Evolutionary conservation across 2,113 vertebrate genomes (phyloP).

Genomic region (Chlorocebus sabaeus): DNA sequence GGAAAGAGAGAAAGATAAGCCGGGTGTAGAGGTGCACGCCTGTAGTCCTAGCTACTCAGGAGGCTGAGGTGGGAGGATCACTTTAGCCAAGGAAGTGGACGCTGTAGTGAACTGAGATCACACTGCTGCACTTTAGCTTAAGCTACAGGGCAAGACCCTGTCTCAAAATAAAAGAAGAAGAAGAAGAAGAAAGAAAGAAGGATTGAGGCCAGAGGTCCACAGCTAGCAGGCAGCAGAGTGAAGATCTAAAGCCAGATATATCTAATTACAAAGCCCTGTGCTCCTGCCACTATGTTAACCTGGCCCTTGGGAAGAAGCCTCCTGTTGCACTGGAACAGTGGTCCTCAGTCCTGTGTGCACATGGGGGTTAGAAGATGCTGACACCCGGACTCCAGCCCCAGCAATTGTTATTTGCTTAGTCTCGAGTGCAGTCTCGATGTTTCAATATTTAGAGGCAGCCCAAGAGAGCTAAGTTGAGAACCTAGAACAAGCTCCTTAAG

Average conservation of each 20-base stretch:
- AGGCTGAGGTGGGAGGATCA: no score
- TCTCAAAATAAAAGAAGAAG: no score
- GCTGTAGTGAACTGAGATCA: no score
- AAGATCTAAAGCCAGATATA: neutral
- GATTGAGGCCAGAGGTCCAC: neutral
- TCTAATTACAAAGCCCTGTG: neutral
- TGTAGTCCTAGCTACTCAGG: no score
- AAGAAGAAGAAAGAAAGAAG: neutral
- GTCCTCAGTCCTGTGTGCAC: neutral
- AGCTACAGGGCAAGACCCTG: no score
- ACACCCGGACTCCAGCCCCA: neutral
- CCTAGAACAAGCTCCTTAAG: neutral
- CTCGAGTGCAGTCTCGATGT: neutral
- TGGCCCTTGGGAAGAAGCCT: neutral
- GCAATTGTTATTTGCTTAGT: neutral
- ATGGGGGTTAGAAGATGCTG: neutral
- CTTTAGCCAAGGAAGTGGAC: no score
- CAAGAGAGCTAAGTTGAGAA: neutral
- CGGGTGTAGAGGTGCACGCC: no score
- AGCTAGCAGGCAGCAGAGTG: neutral
- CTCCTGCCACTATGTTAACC: neutral
- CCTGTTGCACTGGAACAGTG: fast-evolving
- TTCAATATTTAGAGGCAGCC: neutral
- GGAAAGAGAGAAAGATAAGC: no score
- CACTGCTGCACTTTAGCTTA: no score